Base-by-base conservation (phyloP, 2,797 vertebrate species). In the Trichosurus vulpecula region DNA sequence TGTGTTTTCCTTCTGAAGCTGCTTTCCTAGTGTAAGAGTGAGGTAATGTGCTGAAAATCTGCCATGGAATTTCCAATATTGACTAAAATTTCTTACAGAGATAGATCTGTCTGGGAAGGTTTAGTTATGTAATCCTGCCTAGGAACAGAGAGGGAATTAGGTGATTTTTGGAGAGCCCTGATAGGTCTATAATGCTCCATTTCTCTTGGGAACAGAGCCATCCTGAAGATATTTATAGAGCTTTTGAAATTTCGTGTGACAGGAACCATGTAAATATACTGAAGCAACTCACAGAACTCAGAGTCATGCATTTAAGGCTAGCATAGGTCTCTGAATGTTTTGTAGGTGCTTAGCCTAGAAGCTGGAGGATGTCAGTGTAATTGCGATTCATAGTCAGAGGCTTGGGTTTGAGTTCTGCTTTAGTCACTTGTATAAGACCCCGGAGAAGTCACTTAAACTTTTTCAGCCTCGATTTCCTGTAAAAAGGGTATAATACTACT, bases 51-150 rank as follows among this genome's bases (percentile, higher is more conserved):
- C 31, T 93, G 30, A 95, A 97, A 93, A 74, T 58, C 41, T 96
- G 61, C 6, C 58, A 90, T 52, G 91, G 92, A 95, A 92, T 92
- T 27, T 52, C n/a, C 74, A 94, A 91, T 91, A 96, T 55, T 90
- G 91, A 96, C 94, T 95, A 93, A 89, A 96, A 96, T 94, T 93
- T 47, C n/a, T 95, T 92, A 57, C 91, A 94, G 66, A 96, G 96
- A 93, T 87, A n/a, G 30, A 29, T 94, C 11, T 56, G 53, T 94
- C 89, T 66, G 51, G 58, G 94, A 93, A 90, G 3, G 6, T 54
- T 94, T 95, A 94, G 30, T 74, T 41, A 41, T 95, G 93, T 81
- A 41, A 2, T 91, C 9, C 41, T 57, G 31, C 47, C 94, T 93
- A 57, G 92, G 92, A 95, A 92, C 16, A 12, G 3, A 11, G 55